Evolutionary conservation across 2,113 vertebrate genomes (phyloP).

Genomic region (Clarias batrachus): DNA sequence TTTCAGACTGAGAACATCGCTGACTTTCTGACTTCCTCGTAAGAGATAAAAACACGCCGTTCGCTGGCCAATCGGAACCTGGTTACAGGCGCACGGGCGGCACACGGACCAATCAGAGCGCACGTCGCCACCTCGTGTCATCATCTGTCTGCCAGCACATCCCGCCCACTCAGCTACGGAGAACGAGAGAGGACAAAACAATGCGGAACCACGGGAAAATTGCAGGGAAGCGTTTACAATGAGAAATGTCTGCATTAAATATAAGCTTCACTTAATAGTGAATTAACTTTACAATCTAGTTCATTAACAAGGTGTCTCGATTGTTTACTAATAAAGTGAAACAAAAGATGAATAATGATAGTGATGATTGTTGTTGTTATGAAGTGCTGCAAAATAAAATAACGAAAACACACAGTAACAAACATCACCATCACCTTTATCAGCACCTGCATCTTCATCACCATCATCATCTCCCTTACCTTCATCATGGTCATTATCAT

Average conservation of each 20-base stretch:
- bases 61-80: slow-evolving; percentile 59
- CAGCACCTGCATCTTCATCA: too few relatives aligned
- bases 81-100: neutral
- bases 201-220: neutral
- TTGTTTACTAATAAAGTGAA: neutral
- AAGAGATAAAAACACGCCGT: neutral
- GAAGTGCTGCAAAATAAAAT: too few relatives aligned
- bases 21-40: neutral
- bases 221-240: neutral
- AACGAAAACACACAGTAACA: too few relatives aligned
- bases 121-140: slow-evolving; percentile 49
- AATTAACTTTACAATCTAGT: neutral
- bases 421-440: too few relatives aligned
- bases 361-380: too few relatives aligned
- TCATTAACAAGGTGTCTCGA: neutral
- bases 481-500: too few relatives aligned
- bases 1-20: too few relatives aligned
- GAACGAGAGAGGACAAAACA: neutral
- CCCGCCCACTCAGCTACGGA: slow-evolving; percentile 6
- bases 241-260: neutral
- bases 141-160: slow-evolving; percentile 61
- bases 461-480: too few relatives aligned
- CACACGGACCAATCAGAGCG: slow-evolving; percentile 60
- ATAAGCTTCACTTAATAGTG: neutral
- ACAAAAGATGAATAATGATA: neutral